Evolutionary conservation across 2,888 invertebrate genomes (phyloP), one percentile per base, ranked within the genome.

Genomic region (Imbricaverruca yamaguchii): DNA sequence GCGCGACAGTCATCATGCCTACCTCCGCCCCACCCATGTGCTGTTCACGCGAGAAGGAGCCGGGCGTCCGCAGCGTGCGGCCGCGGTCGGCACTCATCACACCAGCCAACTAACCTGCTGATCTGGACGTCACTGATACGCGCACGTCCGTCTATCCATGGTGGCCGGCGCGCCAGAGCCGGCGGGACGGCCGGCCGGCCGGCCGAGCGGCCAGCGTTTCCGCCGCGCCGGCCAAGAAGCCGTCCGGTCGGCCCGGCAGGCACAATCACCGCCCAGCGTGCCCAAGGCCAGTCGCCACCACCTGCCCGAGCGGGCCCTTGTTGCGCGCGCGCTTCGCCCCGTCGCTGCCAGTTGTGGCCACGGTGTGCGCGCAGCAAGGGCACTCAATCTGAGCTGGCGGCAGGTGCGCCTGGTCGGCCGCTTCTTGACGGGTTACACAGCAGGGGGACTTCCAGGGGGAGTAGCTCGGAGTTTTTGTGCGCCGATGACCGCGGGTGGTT

Each of bases 221-320:
- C 67, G 67, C 10, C 67, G 67, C 23, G 23, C 21, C 8, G 67
- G 9, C 67, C n/a, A 10, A 23, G 67, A 12, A 23, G 67, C 67
- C 23, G 25, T 8, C 9, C n/a, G 7, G n/a, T 11, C 67, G n/a
- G 23, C n/a, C 23, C 39, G 39, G 39, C 39, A 39, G 23, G 23
- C 23, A 21, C 67, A 23, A 23, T 23, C 67, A 25, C 11, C 67
- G 67, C 25, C 67, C n/a, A 25, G 12, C 67, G 23, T 4, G 23
- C 63, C 25, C 23, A 67, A 67, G 67, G 67, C 67, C 67, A 57
- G 67, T 25, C 63, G 67, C 67, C 67, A 67, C 67, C 67, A 67
- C 63, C 63, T 63, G 63, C 63, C 63, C 63, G 67, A 1, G 23
- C n/a, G 67, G 18, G 63, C 67, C 67, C 67, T 67, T 67, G 23